A percentile compares a stretch with the other conserved stretches of the same genome.
Conservation (phyloP, 1,140 invertebrate genomes). For the Pseudobourletiella spinata region DNA sequence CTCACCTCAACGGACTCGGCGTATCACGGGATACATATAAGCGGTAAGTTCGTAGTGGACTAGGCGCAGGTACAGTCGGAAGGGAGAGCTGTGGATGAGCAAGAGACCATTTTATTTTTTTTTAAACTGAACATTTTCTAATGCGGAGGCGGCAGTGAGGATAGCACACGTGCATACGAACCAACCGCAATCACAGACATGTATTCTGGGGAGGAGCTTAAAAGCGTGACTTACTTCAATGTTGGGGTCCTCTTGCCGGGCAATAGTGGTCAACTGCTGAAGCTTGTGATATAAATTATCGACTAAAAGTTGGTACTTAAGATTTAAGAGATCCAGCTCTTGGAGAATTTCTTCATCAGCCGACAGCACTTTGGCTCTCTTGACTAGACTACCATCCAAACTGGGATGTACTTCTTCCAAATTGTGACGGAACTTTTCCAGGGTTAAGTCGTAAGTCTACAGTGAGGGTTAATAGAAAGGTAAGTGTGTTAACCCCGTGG, state of each 20-base stretch:
- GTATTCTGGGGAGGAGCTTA: no score
- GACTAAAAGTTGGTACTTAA: constrained; percentile 64
- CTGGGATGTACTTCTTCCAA: constrained; percentile 77
- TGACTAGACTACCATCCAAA: constrained; percentile 51
- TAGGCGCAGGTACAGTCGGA: constrained; percentile 34
- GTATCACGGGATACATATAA: constrained; percentile 21
- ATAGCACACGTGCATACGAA: no score
- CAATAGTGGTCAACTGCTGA: constrained; percentile 46
- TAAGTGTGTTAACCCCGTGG: constrained; percentile 9
- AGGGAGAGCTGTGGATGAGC: constrained; percentile 27
- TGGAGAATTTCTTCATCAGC: constrained; percentile 72
- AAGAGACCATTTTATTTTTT: no score
- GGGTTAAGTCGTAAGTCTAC: constrained; percentile 78
- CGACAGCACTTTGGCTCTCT: constrained; percentile 39
- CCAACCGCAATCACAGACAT: no score
- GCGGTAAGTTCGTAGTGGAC: constrained; percentile 35
- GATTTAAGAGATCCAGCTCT: constrained; percentile 77
- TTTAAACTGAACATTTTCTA: no score
- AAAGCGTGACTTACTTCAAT: no score
- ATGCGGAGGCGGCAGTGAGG: no score
- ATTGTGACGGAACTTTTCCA: constrained; percentile 79
- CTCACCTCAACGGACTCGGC: constrained; percentile 17
- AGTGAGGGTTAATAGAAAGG: not conserved
- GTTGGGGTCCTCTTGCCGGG: constrained; percentile 29
- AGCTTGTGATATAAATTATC: constrained; percentile 60